Evolutionary conservation across 2,888 invertebrate species (phyloP).

Genomic region (Zaprionus lineosus): DNA sequence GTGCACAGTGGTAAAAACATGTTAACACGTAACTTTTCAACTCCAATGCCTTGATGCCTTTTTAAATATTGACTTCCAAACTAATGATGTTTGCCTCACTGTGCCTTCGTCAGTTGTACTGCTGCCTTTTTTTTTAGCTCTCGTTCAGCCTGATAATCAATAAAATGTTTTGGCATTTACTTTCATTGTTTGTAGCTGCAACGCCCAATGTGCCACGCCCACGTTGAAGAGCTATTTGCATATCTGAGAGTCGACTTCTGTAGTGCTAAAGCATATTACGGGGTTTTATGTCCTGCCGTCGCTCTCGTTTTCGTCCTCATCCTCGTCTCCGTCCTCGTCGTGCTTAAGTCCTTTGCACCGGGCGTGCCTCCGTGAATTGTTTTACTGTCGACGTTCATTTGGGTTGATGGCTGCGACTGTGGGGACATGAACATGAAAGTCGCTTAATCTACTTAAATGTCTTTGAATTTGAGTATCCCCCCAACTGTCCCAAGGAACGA

Average conservation of each 20-base stretch:
- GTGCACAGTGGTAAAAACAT: constrained; percentile 49
- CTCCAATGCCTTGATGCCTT: no score
- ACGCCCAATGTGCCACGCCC: constrained; percentile 67
- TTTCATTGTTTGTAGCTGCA: constrained; percentile 77
- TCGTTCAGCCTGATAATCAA: constrained; percentile 66
- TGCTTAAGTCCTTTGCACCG: constrained; percentile 72
- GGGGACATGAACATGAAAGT: constrained; percentile 68
- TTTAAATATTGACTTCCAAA: background rate
- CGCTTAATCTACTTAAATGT: constrained; percentile 78
- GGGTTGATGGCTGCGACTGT: constrained; percentile 55
- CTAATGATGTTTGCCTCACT: constrained; percentile 12
- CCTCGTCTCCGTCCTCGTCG: constrained; percentile 19
- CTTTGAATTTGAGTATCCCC: constrained; percentile 62
- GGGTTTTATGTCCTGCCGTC: constrained; percentile 58
- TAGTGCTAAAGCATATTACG: constrained; percentile 36
- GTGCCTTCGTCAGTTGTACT: constrained; percentile 29
- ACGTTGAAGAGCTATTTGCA: constrained; percentile 61
- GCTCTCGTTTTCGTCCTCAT: no score
- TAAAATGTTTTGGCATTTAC: constrained; percentile 79
- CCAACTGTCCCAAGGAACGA: constrained; percentile 9
- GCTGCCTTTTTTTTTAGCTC: constrained; percentile 35
- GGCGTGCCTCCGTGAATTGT: constrained; percentile 72
- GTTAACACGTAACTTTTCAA: no score
- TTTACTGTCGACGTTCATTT: constrained; percentile 78
- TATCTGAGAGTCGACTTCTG: constrained; percentile 55